Conservation (phyloP, 2,113 vertebrate species). For the Gorsachius goisagi region DNA sequence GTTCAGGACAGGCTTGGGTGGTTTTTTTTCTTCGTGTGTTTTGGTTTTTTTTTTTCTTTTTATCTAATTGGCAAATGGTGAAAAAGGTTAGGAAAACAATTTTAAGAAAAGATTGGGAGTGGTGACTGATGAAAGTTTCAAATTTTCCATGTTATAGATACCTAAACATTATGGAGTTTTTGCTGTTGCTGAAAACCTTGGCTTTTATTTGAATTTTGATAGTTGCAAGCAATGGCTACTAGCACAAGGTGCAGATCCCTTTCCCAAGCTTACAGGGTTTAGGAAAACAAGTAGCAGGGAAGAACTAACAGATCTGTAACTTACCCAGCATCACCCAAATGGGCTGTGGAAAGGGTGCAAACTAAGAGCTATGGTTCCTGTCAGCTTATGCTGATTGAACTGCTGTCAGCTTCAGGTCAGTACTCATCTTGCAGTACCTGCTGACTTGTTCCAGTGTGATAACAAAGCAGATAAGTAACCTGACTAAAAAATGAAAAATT, state of each 20-base stretch:
- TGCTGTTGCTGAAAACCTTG: background rate
- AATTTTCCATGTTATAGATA: background rate
- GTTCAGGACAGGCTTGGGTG: background rate
- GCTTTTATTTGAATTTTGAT: background rate
- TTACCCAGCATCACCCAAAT: background rate
- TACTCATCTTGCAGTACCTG: background rate
- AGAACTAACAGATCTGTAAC: background rate
- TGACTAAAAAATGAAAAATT: background rate
- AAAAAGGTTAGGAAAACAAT: background rate
- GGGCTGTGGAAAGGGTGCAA: background rate
- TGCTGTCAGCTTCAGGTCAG: background rate
- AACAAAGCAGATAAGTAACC: background rate
- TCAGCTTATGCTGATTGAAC: background rate
- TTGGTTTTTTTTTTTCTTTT: background rate
- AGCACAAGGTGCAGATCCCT: background rate
- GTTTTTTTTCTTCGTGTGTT: background rate
- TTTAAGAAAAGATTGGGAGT: rapidly evolving
- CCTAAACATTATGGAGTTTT: background rate
- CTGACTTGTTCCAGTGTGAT: background rate
- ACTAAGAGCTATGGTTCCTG: background rate
- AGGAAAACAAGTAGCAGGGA: background rate
- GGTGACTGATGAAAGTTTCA: background rate
- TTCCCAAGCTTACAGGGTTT: background rate
- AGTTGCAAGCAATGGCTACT: rapidly evolving
- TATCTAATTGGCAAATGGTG: background rate